A percentile compares a stretch with the other conserved stretches of the same genome.
phyloP scores from a whole-genome alignment of 2,888 invertebrate genomes.

The Drosophila emarginata region DNA sequence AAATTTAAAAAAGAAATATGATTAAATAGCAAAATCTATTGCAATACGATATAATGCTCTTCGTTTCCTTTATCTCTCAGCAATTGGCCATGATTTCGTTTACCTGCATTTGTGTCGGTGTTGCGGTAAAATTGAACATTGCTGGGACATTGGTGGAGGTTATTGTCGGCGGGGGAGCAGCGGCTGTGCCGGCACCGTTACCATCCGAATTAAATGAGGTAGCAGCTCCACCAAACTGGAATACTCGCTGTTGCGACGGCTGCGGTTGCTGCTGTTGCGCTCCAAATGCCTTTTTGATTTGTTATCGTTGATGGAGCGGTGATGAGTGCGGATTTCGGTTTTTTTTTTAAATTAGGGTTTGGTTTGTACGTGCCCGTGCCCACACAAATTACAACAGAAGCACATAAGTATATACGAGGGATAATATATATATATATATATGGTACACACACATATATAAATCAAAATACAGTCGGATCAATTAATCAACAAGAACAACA shows the following conservation, averaged over 20 bases:
- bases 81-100: conserved; percentile 26
- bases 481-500: conserved; percentile 31
- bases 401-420: neutral
- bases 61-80: conserved; percentile 11
- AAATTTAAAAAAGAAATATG: neutral
- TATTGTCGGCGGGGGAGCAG: conserved; percentile 23
- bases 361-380: neutral
- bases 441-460: neutral
- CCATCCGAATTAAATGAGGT: conserved; percentile 8
- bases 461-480: conserved; percentile 15
- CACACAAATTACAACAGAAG: conserved; percentile 6
- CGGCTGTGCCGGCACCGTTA: neutral
- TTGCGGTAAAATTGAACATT: conserved; percentile 52
- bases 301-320: neutral
- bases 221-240: conserved; percentile 52
- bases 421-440: neutral
- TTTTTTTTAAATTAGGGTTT: neutral
- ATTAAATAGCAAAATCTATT: neutral
- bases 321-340: neutral
- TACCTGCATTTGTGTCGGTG: conserved; percentile 58
- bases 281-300: conserved; percentile 20
- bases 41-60: conserved; percentile 3
- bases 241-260: conserved; percentile 34
- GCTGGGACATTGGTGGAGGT: conserved; percentile 5
- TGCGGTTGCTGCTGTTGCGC: neutral